phyloP scores from a whole-genome alignment of 2,888 invertebrate species.

The Diplazon laetatorius region DNA sequence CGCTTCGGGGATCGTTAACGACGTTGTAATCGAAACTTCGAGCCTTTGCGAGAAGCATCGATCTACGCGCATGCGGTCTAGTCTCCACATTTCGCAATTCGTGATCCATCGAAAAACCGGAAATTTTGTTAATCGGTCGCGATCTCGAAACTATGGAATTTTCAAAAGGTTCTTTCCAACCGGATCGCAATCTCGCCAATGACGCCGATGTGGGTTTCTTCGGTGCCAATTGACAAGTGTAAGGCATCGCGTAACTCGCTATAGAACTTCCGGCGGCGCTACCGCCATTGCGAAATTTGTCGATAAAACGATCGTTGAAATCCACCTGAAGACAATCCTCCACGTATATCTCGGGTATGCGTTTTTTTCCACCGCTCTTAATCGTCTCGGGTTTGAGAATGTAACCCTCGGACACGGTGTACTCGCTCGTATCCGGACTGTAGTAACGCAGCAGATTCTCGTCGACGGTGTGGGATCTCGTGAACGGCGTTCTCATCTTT shows the following conservation, averaged over 20 bases:
- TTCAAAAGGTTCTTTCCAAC: constrained; percentile 60
- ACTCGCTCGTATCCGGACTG: constrained; percentile 79
- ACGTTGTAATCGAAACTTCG: constrained; percentile 79
- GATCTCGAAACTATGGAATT: constrained; percentile 66
- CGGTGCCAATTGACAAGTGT: constrained; percentile 4
- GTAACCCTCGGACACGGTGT: constrained; percentile 77
- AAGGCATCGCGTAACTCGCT: constrained; percentile 34
- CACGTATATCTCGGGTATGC: constrained; percentile 79
- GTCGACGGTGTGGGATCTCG: constrained; percentile 81
- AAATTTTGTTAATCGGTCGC: constrained; percentile 58
- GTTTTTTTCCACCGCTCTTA: constrained; percentile 67
- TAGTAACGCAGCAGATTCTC: constrained; percentile 80
- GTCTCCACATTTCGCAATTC: constrained; percentile 52
- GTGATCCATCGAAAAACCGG: constrained; percentile 53
- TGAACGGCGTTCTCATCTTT: constrained; percentile 81
- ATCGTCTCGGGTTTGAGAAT: constrained; percentile 76
- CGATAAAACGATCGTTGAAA: constrained; percentile 75
- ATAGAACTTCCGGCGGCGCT: background rate
- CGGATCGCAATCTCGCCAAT: constrained; percentile 43
- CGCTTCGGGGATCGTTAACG: constrained; percentile 39
- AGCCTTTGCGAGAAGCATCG: constrained; percentile 74
- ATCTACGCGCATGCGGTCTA: constrained; percentile 68
- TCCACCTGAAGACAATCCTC: constrained; percentile 78
- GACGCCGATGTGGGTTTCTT: constrained; percentile 42
- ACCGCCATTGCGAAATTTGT: constrained; percentile 71